These are phyloP conservation scores for Pseudomyrmex flavicornis DNA, from an alignment of 1,140 invertebrate genomes.

Conservation along the genomic window DNA sequence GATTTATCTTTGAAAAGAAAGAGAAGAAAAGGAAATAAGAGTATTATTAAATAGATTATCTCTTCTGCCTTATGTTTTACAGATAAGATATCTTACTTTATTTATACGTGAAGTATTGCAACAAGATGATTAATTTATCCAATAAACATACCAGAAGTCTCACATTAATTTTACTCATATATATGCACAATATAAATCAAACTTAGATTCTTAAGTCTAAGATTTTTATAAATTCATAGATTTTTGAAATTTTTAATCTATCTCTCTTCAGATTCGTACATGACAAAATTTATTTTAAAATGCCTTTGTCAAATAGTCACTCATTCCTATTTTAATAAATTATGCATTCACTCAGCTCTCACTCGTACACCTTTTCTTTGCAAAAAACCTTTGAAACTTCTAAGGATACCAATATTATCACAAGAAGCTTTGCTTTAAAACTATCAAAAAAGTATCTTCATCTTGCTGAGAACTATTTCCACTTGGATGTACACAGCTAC, in stretches of 20 bases:
- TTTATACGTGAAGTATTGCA: background rate
- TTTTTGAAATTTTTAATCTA: background rate
- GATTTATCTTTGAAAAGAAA: conserved; percentile 9
- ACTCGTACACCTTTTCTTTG: background rate
- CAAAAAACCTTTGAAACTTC: background rate
- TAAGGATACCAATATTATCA: conserved; percentile 21
- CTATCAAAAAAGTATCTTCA: background rate
- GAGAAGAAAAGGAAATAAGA: background rate
- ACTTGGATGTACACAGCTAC: background rate
- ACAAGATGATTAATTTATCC: too few relatives aligned
- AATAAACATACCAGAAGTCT: too few relatives aligned
- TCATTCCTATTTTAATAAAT: background rate
- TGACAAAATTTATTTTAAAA: background rate
- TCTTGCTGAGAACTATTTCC: background rate
- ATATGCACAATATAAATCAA: background rate
- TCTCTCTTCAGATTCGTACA: background rate
- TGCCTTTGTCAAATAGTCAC: background rate
- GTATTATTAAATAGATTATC: background rate
- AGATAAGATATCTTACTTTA: conserved; percentile 15
- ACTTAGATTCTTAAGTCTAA: background rate
- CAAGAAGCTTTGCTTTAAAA: too few relatives aligned
- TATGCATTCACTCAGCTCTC: conserved; percentile 6
- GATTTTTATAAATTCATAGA: background rate
- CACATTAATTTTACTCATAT: background rate
- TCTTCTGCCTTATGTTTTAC: background rate